A percentile compares a stretch with the other conserved stretches of the same genome.
Conservation (phyloP, 2,888 invertebrate species). For the Temnothorax rugatulus region DNA sequence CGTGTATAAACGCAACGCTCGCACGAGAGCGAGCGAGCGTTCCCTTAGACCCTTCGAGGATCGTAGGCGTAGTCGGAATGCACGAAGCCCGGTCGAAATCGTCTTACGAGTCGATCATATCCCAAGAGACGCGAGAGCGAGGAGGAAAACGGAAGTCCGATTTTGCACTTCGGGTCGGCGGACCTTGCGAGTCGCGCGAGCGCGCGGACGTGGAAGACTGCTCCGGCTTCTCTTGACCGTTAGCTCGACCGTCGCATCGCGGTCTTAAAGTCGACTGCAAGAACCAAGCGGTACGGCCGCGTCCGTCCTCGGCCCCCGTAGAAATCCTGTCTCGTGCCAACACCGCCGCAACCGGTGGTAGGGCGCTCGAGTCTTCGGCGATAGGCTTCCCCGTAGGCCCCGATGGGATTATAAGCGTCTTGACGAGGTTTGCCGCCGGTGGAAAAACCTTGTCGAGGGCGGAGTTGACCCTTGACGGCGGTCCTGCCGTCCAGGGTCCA, state of each 20-base stretch:
- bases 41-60: constrained; percentile 5
- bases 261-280: constrained; percentile 73
- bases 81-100: constrained; percentile 29
- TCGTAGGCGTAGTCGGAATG: constrained; percentile 24
- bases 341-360: constrained; percentile 51
- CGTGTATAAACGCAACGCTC: neutral
- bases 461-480: constrained; percentile 42
- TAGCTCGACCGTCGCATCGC: constrained; percentile 70
- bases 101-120: constrained; percentile 24
- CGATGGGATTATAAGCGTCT: constrained; percentile 28
- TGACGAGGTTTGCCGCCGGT: constrained; percentile 13
- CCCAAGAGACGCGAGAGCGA: neutral
- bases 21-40: neutral
- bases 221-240: constrained; percentile 62
- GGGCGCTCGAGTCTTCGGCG: constrained; percentile 54
- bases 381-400: constrained; percentile 32
- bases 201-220: constrained; percentile 36
- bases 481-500: neutral
- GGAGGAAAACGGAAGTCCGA: constrained; percentile 1
- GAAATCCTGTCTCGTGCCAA: constrained; percentile 66
- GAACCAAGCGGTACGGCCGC: constrained; percentile 62
- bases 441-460: constrained; percentile 45
- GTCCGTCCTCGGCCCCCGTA: constrained; percentile 66
- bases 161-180: constrained; percentile 6
- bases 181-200: constrained; percentile 23